Evolutionary conservation across 2,113 vertebrate genomes (phyloP).

Genomic region (Burhinus oedicnemus): DNA sequence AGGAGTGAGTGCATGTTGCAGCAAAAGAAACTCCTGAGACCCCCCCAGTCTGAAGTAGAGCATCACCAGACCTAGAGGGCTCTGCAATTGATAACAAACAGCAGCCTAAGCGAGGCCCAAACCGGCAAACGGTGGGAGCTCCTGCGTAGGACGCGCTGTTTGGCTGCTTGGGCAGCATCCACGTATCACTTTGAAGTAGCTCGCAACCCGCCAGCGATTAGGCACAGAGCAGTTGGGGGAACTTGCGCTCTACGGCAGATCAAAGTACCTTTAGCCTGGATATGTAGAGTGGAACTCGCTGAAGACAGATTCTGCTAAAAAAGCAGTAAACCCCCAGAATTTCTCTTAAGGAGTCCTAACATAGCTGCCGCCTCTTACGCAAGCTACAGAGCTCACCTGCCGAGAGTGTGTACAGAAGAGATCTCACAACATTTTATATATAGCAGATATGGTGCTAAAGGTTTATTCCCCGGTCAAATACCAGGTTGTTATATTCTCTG

Average conservation of each 20-base stretch:
- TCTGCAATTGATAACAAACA: rapidly evolving
- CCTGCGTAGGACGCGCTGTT: neutral
- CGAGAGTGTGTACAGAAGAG: rapidly evolving
- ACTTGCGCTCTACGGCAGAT: neutral
- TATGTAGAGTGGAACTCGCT: neutral
- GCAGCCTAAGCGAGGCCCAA: neutral
- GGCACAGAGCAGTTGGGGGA: neutral
- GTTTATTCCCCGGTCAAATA: neutral
- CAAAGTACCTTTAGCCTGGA: neutral
- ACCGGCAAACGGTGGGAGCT: neutral
- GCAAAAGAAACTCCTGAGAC: neutral
- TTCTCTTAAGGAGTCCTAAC: neutral
- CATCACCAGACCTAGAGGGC: neutral
- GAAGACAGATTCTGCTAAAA: neutral
- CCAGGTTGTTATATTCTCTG: neutral
- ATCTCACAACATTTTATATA: neutral
- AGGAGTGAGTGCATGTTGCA: rapidly evolving
- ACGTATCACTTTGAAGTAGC: neutral
- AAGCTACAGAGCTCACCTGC: neutral
- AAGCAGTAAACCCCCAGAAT: neutral
- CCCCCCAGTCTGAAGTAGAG: neutral
- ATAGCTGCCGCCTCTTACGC: rapidly evolving
- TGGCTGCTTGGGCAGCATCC: neutral
- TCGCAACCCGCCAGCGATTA: neutral
- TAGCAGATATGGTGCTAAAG: neutral